Evolutionary conservation across 2,888 invertebrate species (phyloP), one percentile per base, ranked within the genome.

Genomic region (Cantharis nigra): DNA sequence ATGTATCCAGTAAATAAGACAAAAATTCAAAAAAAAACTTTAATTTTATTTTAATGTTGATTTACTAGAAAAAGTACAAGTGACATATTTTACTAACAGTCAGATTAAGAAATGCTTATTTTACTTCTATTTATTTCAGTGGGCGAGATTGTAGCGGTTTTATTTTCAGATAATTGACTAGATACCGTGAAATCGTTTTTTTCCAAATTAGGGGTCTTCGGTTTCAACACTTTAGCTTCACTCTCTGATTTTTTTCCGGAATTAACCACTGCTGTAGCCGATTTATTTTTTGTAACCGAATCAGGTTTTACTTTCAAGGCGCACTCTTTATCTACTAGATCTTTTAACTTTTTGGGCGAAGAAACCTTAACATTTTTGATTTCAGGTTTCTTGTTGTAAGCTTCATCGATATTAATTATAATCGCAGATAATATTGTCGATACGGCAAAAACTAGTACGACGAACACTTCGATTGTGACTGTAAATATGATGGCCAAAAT

Each of bases 371-470:
- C 1, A 49, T 49, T 49, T 1, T 49, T 49, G 0, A 9, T 0
- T 49, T 49, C 49, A n/a, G 49, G 5, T 7, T n/a, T 20, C 2
- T 33, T 23, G 28, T 62, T 75, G 14, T 78, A 81, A 65, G 73
- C 70, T 65, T 80, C 78, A 26, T 81, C 80, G 18, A 80, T 64
- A 33, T 80, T 81, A 18, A 81, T 75, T 26, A 81, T 75, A 33
- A 81, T 69, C 9, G 80, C 76, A 3, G 80, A 67, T 74, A 81
- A 76, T 11, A 81, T 69, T 11, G 80, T 78, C 3, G 79, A 74
- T 16, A 77, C 74, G n/a, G 79, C 79, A 16, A 81, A 78, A n/a
- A 81, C 80, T 67, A 80, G 26, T 71, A 79, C 76, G n/a, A 81
- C 72, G 67, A 81, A 81, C 0, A 80, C 77, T 69, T 81, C 81